phyloP scores from a whole-genome alignment of 2,113 vertebrate species.

The Mesocricetus auratus region DNA sequence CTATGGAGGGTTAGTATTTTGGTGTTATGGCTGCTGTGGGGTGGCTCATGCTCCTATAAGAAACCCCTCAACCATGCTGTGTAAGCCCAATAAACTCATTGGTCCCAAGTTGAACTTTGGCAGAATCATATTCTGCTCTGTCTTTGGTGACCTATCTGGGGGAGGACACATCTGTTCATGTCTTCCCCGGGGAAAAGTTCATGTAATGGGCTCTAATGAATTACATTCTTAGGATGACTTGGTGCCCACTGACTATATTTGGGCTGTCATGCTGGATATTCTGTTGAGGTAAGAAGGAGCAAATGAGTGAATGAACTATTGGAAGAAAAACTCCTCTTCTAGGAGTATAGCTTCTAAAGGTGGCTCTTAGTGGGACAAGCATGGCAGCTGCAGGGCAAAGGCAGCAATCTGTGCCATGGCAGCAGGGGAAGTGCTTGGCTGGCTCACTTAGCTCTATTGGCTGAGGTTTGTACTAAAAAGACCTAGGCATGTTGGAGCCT shows the following conservation, averaged over 20 bases:
- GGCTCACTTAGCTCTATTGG: conserved; percentile 24
- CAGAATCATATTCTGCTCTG: background rate
- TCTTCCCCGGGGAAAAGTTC: background rate
- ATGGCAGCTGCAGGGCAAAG: background rate
- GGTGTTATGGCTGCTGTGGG: background rate
- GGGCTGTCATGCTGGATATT: background rate
- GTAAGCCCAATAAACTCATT: background rate
- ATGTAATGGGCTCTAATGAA: background rate
- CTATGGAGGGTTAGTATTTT: background rate
- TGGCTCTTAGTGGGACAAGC: background rate
- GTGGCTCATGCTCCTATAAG: background rate
- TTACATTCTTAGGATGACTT: conserved; percentile 6
- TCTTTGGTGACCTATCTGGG: background rate
- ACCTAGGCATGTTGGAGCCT: background rate
- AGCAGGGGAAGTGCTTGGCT: background rate
- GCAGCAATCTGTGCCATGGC: background rate
- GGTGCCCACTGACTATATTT: background rate
- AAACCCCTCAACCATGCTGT: background rate
- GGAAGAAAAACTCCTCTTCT: background rate
- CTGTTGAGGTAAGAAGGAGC: background rate
- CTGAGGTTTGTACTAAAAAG: conserved; percentile 27
- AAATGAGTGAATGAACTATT: background rate
- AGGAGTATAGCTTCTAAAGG: background rate
- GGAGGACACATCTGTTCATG: background rate
- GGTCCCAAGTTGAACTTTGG: background rate